Percentiles rank a stretch among this genome's conserved stretches.
phyloP scores from a whole-genome alignment of 2,888 invertebrate species.

The Parnassius glacialis region DNA sequence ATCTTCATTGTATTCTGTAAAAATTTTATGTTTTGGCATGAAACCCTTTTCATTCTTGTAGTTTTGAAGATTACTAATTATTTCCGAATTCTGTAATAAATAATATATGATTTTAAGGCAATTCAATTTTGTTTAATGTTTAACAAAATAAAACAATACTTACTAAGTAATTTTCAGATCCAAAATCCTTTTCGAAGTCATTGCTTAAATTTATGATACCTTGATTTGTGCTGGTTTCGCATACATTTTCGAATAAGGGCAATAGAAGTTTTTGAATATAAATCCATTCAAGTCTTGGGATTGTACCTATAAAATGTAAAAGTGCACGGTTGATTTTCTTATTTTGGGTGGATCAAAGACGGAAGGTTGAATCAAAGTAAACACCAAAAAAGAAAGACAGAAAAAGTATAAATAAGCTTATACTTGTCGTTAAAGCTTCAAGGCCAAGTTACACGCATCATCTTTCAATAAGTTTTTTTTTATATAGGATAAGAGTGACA shows the following conservation, averaged over 20 bases:
- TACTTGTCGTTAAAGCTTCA: too few relatives aligned
- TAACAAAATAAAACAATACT: conserved; percentile 27
- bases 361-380: too few relatives aligned
- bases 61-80: conserved; percentile 49
- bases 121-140: too few relatives aligned
- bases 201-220: conserved; percentile 45
- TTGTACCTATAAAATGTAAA: conserved; percentile 38
- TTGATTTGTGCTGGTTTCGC: conserved; percentile 57
- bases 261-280: conserved; percentile 60
- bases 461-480: too few relatives aligned
- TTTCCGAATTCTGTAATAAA: conserved; percentile 54
- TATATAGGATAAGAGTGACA: too few relatives aligned
- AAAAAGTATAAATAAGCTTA: too few relatives aligned
- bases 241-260: conserved; percentile 68
- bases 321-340: too few relatives aligned
- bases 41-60: conserved; percentile 49
- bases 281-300: conserved; percentile 49
- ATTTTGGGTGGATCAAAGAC: too few relatives aligned
- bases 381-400: too few relatives aligned
- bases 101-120: conserved; percentile 1
- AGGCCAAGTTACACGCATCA: too few relatives aligned
- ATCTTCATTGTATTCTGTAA: conserved; percentile 57
- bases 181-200: conserved; percentile 52
- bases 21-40: conserved; percentile 61
- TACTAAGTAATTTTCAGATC: conserved; percentile 58